Conservation (phyloP, 2,888 invertebrate species). For the Platycheirus rosarum region DNA sequence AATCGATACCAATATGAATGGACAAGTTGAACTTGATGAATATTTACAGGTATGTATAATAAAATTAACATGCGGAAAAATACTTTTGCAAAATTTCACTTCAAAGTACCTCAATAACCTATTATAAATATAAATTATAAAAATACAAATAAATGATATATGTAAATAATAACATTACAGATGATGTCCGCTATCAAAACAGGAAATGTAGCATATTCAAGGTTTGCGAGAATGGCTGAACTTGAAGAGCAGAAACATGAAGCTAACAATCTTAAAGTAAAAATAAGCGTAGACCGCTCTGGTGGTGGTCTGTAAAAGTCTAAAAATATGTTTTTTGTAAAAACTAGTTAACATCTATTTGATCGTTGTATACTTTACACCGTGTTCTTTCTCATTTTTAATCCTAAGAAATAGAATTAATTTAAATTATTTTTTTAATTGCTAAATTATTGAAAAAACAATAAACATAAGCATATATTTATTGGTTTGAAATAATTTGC, state of each 20-base stretch:
- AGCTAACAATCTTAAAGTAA: constrained; percentile 88
- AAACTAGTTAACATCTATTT: constrained; percentile 63
- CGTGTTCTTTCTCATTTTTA: constrained; percentile 56
- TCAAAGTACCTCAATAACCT: too few species aligned
- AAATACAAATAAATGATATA: too few species aligned
- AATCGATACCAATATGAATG: constrained; percentile 99
- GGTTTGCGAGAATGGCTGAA: constrained; percentile 97
- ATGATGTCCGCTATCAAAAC: constrained; percentile 99
- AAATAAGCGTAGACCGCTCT: constrained; percentile 95
- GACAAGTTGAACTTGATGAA: constrained; percentile 99
- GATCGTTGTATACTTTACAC: constrained; percentile 70
- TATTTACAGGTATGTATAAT: constrained; percentile 99
- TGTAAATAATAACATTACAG: constrained; percentile 85
- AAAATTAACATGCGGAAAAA: too few species aligned
- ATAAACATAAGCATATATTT: constrained; percentile 37
- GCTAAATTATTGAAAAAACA: constrained; percentile 27
- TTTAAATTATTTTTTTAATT: constrained; percentile 34
- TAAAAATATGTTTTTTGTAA: constrained; percentile 29
- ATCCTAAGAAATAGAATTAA: constrained; percentile 49
- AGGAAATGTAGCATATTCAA: constrained; percentile 96
- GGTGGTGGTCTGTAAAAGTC: constrained; percentile 93
- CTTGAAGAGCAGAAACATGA: constrained; percentile 93
- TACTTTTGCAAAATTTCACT: too few species aligned
- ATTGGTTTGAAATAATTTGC: constrained; percentile 44
- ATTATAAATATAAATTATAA: too few species aligned